These are phyloP conservation scores for Phrynosoma blainvillii DNA, from an alignment of 2,113 vertebrate species.

Conservation along the genomic window DNA sequence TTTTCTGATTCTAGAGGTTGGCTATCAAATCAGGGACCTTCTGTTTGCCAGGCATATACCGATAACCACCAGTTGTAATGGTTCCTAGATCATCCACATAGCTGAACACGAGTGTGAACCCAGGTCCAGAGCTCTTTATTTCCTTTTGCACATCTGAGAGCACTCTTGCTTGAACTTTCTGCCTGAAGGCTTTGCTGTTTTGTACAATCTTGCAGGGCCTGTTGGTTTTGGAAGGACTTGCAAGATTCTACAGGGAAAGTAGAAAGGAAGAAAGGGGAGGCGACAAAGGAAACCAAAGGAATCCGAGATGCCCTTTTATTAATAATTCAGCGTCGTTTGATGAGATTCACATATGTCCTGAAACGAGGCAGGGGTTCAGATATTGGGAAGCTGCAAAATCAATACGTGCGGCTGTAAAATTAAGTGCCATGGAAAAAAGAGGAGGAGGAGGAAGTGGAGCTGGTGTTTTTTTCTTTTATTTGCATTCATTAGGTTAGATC, in stretches of 20 bases:
- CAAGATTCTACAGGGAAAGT: slow-evolving; percentile 45
- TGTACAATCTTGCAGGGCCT: not conserved
- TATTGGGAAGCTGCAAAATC: slow-evolving; percentile 58
- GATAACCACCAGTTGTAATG: not conserved
- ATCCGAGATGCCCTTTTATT: slow-evolving; percentile 32
- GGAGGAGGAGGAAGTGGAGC: not conserved
- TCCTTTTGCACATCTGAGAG: not conserved
- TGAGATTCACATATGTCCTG: slow-evolving; percentile 50
- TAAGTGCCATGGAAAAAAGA: slow-evolving; percentile 10
- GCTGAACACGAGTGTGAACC: not conserved
- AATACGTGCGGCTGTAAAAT: slow-evolving; percentile 47
- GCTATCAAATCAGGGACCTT: no score
- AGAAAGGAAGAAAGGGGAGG: slow-evolving; percentile 43
- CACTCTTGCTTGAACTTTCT: no score
- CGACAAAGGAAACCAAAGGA: slow-evolving; percentile 60
- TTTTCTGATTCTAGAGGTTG: no score
- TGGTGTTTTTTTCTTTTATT: slow-evolving; percentile 39
- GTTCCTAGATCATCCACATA: not conserved
- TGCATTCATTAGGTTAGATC: not conserved
- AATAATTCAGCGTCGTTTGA: slow-evolving; percentile 53
- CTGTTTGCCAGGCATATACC: not conserved
- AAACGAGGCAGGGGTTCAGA: slow-evolving; percentile 45
- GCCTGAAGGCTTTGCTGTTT: not conserved
- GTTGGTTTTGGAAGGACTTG: slow-evolving; percentile 35
- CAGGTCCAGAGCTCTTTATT: not conserved